Evolutionary conservation across 2,888 invertebrate species (phyloP), one percentile per base, ranked within the genome.

Genomic region (Chromoteleia sp.): DNA sequence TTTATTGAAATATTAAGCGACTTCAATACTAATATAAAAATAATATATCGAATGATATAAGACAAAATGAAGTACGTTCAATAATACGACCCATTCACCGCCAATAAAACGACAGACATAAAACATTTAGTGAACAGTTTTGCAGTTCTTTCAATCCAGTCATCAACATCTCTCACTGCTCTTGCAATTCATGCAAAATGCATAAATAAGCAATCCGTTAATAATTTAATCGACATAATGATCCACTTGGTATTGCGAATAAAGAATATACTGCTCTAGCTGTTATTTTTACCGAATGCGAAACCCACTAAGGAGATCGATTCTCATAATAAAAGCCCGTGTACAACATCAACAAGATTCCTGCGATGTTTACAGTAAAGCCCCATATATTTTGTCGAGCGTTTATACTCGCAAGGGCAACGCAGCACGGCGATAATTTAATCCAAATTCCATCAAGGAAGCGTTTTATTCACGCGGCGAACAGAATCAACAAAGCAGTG

Each of bases 401-500:
- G 36, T n/a, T 19, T 14, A 10, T 17, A 36, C 56, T 56, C 41
- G 56, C 30, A 19, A 10, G 1, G 3, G 36, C 15, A 29, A 25
- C 43, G 41, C n/a, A n/a, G n/a, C n/a, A n/a, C n/a, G n/a, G 54
- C 67, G 36, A 71, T 58, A 71, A 71, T 71, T 50, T 73, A 61
- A 61, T 73, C 73, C 61, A 61, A 73, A 63, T 73, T 74, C 63
- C 74, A 61, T 74, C 41, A 61, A 73, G 54, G 15, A 48, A 59
- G 41, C 29, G 21, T 7, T 52, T 29, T 15, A 52, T 52, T 67
- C 41, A 3, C 21, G 10, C 21, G 8, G 52, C 39, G 41, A 10
- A 25, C 63, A 54, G 33, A 63, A 56, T 74, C 73, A 74, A 74
- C 63, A 74, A 45, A 74, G 36, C 48, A 12, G 74, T 43, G 39